These are phyloP conservation scores for Aegotheles bennettii DNA, from an alignment of 2,113 vertebrate species.

Conservation along the genomic window DNA sequence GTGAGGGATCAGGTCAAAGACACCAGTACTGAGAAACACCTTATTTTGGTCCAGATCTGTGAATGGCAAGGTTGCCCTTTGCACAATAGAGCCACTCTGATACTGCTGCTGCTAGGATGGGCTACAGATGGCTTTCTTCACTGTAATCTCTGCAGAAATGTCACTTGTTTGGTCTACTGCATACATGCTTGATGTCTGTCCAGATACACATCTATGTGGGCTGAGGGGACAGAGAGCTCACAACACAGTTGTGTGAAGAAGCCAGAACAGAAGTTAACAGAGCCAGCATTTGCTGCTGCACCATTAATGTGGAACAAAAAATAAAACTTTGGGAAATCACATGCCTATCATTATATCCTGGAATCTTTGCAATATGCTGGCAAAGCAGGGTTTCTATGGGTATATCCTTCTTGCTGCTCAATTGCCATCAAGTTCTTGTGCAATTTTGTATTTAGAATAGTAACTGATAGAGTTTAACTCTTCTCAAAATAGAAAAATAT, in stretches of 20 bases:
- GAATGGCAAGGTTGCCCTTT: background rate
- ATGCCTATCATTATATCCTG: background rate
- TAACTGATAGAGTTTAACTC: background rate
- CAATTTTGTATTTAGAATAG: background rate
- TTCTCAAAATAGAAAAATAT: background rate
- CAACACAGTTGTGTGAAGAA: background rate
- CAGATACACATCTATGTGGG: background rate
- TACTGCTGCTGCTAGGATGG: background rate
- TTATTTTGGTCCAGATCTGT: background rate
- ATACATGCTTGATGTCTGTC: background rate
- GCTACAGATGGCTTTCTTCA: background rate
- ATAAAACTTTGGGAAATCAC: background rate
- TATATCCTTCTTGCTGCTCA: background rate
- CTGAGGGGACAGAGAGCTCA: background rate
- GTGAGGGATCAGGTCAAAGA: background rate
- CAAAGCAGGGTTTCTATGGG: background rate
- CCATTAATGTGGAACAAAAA: background rate
- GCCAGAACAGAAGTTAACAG: background rate
- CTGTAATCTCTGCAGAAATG: background rate
- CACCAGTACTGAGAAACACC: background rate
- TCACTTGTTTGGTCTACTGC: background rate
- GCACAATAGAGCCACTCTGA: fast-evolving
- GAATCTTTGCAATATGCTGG: background rate
- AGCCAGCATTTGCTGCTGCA: background rate
- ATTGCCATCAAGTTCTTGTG: background rate